Evolutionary conservation across 2,888 invertebrate species (phyloP), one percentile per base, ranked within the genome.

Genomic region (Cremastinae sp.): DNA sequence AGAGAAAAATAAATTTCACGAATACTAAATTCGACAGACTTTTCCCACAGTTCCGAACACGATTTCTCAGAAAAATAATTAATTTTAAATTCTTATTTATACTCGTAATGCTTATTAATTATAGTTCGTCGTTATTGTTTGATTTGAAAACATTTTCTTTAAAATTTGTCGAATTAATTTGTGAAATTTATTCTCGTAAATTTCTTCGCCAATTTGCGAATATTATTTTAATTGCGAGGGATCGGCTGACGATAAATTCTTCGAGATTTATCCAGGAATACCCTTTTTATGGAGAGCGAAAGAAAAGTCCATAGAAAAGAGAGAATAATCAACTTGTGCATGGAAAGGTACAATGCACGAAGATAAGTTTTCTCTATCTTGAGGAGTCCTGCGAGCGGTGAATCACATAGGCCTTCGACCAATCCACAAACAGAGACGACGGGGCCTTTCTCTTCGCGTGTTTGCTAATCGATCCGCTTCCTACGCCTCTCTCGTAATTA

Each of bases 401-500:
- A 89, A 87, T 89, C 88, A 85, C 86, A 86, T 86, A 85, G 85
- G 85, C 85, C 87, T 86, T 84, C 87, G 84, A 85, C 86, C 84
- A 84, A 86, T 86, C 87, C 83, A 81, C 84, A 72, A 74, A 80
- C 81, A 81, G 83, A 84, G 84, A 86, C 85, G 87, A 86, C 85
- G 87, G 85, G 86, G 84, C 89, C 89, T 89, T 89, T 89, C 89
- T 89, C 89, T 86, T 87, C 85, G 76, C 69, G 86, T 88, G 88
- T 88, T 70, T 70, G 88, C 87, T 89, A 89, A 89, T 89, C 89
- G 88, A 89, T 89, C 88, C 85, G 86, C 89, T 86, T 88, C 89
- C 89, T 89, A 89, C 89, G 89, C 89, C 74, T 77, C 69, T 69
- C 71, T 86, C 84, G 82, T 87, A 87, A 88, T 88, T 88, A 88